phyloP scores from a whole-genome alignment of 2,797 vertebrate species.

The Leucoraja ocellata region DNA sequence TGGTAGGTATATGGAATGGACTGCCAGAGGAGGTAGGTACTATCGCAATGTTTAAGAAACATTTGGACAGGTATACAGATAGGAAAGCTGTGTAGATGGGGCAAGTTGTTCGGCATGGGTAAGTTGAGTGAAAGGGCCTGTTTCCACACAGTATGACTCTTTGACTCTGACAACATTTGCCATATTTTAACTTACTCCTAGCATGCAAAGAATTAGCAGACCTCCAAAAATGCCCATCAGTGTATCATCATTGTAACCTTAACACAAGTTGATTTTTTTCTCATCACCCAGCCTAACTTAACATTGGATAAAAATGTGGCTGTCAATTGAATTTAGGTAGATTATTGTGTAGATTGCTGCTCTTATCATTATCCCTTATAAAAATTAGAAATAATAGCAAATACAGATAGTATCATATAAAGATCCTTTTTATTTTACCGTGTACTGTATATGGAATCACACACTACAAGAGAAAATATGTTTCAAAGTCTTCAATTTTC shows the following conservation, averaged over 20 bases:
- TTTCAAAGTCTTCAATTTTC: neutral
- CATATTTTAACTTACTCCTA: neutral
- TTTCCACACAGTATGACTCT: too few species aligned
- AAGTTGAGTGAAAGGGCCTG: too few species aligned
- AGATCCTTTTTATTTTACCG: neutral
- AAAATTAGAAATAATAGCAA: neutral
- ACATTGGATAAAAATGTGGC: neutral
- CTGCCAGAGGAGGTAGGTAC: too few species aligned
- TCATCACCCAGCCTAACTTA: too few species aligned
- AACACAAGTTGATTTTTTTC: neutral
- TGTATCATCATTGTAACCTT: neutral
- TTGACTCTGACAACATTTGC: neutral
- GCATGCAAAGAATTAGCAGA: neutral
- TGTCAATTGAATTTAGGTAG: neutral
- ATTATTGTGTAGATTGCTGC: neutral
- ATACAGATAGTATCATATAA: neutral
- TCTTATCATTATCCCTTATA: neutral
- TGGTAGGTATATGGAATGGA: too few species aligned
- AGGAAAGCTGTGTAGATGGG: too few species aligned
- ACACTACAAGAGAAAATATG: neutral
- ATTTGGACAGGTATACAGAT: too few species aligned
- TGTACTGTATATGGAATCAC: too few species aligned
- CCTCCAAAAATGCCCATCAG: neutral
- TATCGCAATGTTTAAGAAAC: too few species aligned
- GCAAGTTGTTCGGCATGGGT: too few species aligned